These are phyloP conservation scores for Homarus gammarus DNA, from an alignment of 2,888 invertebrate genomes.

Conservation along the genomic window DNA sequence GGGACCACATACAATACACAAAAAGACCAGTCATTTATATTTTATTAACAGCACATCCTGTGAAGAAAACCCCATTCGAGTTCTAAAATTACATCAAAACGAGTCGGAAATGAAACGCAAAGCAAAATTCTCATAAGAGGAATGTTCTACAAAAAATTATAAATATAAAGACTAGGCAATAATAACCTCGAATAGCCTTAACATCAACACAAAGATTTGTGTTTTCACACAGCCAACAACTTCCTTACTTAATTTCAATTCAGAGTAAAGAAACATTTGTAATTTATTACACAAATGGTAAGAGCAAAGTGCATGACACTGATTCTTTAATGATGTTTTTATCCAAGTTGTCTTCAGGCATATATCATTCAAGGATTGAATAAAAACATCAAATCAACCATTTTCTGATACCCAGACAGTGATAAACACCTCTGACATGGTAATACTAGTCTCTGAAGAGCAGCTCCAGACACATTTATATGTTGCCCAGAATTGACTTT, in stretches of 20 bases:
- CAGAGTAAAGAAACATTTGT: background rate
- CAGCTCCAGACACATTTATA: constrained; percentile 48
- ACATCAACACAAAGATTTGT: background rate
- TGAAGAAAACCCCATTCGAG: background rate
- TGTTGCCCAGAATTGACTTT: constrained; percentile 79
- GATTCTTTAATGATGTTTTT: background rate
- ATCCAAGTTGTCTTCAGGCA: background rate
- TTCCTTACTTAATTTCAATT: background rate
- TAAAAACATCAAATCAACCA: background rate
- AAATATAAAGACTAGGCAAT: background rate
- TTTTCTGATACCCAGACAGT: background rate
- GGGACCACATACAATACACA: background rate
- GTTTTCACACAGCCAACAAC: background rate
- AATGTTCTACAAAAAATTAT: background rate
- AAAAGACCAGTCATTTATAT: background rate
- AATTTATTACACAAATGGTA: no score
- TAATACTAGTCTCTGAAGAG: background rate
- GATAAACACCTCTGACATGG: background rate
- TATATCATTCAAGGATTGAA: background rate
- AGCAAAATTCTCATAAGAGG: background rate
- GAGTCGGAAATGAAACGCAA: background rate
- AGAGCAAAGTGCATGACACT: background rate
- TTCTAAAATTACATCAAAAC: background rate
- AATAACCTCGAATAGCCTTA: background rate
- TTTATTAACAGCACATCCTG: background rate